Conservation (phyloP, 1,140 invertebrate genomes). For the Dendroctonus valens region DNA sequence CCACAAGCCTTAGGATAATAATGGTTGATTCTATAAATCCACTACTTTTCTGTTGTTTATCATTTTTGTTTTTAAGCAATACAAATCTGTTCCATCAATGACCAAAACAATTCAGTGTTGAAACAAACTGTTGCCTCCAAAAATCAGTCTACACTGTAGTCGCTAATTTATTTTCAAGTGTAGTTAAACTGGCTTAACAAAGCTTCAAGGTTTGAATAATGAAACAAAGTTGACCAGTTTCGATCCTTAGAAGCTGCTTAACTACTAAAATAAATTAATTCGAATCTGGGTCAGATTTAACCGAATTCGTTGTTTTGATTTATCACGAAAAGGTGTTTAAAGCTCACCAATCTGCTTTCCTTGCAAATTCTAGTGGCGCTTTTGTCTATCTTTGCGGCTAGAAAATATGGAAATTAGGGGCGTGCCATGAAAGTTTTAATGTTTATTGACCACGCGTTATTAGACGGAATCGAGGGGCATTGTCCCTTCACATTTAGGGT, state of each 20-base stretch:
- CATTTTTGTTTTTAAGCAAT: no score
- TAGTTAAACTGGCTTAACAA: constrained; percentile 24
- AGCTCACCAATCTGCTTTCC: constrained; percentile 17
- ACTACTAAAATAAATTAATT: constrained; percentile 28
- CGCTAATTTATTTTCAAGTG: constrained; percentile 17
- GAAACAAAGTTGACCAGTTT: constrained; percentile 24
- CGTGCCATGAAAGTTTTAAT: neutral
- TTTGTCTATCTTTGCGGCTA: constrained; percentile 6
- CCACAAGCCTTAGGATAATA: no score
- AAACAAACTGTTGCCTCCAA: neutral
- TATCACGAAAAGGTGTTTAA: constrained; percentile 21
- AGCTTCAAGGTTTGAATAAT: constrained; percentile 20
- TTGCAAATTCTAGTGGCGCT: neutral
- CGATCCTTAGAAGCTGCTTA: constrained; percentile 25
- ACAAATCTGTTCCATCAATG: no score
- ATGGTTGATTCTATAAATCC: no score
- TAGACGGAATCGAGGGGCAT: no score
- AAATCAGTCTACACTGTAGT: neutral
- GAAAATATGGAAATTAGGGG: constrained; percentile 13
- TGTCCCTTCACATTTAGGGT: no score
- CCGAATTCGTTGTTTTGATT: constrained; percentile 20
- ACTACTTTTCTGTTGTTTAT: no score
- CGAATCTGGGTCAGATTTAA: constrained; percentile 24
- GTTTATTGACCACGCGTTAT: no score
- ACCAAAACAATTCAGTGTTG: neutral